Percentiles rank a stretch among this genome's conserved stretches.
phyloP scores from a whole-genome alignment of 1,140 invertebrate species.

The Lepidotrigona ventralis region DNA sequence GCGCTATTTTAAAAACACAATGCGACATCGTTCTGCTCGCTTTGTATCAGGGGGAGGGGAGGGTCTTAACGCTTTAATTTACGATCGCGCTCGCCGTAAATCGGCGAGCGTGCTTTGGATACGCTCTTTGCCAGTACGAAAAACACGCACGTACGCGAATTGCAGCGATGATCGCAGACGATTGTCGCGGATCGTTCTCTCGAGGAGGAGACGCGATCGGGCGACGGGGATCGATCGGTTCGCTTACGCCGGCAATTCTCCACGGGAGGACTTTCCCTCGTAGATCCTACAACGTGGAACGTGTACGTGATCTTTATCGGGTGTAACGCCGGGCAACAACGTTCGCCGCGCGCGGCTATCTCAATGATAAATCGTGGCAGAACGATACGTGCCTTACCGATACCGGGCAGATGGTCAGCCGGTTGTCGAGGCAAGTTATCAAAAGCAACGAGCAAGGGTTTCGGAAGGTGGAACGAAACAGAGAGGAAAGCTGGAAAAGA shows the following conservation, averaged over 20 bases:
- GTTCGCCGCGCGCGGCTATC: constrained; percentile 17
- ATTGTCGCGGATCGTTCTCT: not conserved
- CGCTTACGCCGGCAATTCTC: constrained; percentile 33
- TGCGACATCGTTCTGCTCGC: not conserved
- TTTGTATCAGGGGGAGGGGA: not conserved
- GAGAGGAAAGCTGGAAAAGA: not conserved
- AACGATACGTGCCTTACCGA: constrained; percentile 55
- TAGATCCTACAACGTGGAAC: constrained; percentile 24
- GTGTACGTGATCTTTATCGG: constrained; percentile 46
- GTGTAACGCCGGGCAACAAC: constrained; percentile 19
- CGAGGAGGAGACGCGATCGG: not conserved
- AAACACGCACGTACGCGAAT: not conserved
- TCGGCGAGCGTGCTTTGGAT: not conserved
- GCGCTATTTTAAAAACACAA: not conserved
- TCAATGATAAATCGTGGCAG: constrained; percentile 66
- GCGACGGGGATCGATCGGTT: not conserved
- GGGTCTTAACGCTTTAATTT: not conserved
- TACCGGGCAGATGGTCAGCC: constrained; percentile 25
- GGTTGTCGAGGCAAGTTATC: constrained; percentile 56
- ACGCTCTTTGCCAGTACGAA: not conserved
- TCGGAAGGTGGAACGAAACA: constrained; percentile 4
- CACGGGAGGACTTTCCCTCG: not conserved
- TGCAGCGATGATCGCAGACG: not conserved
- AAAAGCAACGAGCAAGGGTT: constrained; percentile 44
- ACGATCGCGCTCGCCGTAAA: not conserved